Evolutionary conservation across 2,888 invertebrate species (phyloP).

Genomic region (Lamellibrachia columna): DNA sequence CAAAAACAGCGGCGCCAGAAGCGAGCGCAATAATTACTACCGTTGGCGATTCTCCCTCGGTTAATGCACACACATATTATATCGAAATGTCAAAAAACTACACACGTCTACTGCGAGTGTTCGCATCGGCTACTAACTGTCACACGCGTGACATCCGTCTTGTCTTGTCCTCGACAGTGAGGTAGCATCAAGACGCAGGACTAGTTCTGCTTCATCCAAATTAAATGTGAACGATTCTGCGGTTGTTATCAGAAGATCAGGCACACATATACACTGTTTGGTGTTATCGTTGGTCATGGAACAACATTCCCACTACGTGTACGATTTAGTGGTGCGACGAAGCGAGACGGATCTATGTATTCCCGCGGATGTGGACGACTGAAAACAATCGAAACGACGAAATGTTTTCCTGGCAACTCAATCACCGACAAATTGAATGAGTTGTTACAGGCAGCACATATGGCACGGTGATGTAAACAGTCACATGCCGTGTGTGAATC

Average conservation of each 20-base stretch:
- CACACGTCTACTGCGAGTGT: not conserved
- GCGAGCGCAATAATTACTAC: not conserved
- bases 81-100: not conserved
- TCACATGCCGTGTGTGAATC: not conserved
- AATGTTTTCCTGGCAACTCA: not conserved
- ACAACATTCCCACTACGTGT: not conserved
- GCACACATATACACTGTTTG: not conserved
- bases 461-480: not conserved
- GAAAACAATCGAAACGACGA: not conserved
- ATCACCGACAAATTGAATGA: not conserved
- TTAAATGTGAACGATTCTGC: not conserved
- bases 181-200: not conserved
- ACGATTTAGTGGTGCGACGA: not conserved
- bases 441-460: not conserved
- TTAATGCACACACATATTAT: not conserved
- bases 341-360: not conserved
- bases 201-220: not conserved
- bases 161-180: not conserved
- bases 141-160: not conserved
- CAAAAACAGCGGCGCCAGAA: constrained; percentile 7
- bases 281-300: not conserved
- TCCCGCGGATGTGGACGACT: not conserved
- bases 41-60: not conserved
- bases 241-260: not conserved
- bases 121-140: not conserved